Percentiles rank a stretch among this genome's conserved stretches.
phyloP scores from a whole-genome alignment of 2,888 invertebrate genomes.

The Meteorus colon region DNA sequence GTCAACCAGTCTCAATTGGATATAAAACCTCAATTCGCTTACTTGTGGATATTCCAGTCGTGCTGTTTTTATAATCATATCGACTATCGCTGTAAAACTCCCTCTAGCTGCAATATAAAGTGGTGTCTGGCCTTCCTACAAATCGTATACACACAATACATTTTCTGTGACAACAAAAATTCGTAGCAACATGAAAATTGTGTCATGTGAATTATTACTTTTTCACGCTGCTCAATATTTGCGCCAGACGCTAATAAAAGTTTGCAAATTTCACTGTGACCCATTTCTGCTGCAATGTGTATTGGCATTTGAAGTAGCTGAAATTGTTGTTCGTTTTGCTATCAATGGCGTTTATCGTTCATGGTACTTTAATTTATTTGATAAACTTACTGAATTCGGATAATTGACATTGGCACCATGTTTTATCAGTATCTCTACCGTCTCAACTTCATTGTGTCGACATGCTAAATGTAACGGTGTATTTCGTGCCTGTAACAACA shows the following conservation, averaged over 20 bases:
- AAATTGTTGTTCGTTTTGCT: conserved; percentile 32
- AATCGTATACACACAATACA: conserved; percentile 40
- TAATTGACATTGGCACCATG: conserved; percentile 83
- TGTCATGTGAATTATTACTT: conserved; percentile 64
- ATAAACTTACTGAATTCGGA: conserved; percentile 80
- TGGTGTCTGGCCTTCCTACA: conserved; percentile 81
- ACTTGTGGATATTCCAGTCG: conserved; percentile 79
- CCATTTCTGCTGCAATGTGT: conserved; percentile 85
- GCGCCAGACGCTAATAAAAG: conserved; percentile 79
- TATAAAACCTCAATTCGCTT: conserved; percentile 54
- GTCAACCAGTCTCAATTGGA: background rate
- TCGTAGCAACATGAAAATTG: conserved; percentile 30
- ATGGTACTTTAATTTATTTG: conserved; percentile 17
- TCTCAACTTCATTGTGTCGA: conserved; percentile 81
- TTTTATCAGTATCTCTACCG: conserved; percentile 80
- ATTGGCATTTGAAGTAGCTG: conserved; percentile 85
- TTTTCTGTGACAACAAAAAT: conserved; percentile 13
- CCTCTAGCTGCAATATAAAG: conserved; percentile 86
- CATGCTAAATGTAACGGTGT: conserved; percentile 86
- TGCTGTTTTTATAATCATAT: conserved; percentile 86
- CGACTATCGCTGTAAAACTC: conserved; percentile 88
- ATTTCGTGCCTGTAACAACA: conserved; percentile 77
- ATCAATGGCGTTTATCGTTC: background rate
- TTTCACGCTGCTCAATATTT: conserved; percentile 79
- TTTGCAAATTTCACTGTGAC: conserved; percentile 79